Evolutionary conservation across 2,888 invertebrate species (phyloP).

Genomic region (Rutpela maculata): DNA sequence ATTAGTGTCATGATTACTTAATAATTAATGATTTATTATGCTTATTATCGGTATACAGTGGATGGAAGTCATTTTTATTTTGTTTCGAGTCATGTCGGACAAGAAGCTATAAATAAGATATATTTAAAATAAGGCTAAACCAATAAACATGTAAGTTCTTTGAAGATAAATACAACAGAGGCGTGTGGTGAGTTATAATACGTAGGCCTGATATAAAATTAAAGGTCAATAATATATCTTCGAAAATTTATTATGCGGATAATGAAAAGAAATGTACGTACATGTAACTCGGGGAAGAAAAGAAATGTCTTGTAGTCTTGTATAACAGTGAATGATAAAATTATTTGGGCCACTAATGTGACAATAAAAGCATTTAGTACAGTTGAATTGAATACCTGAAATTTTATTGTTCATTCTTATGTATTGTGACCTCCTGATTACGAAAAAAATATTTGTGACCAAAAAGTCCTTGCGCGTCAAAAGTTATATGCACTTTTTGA

Average conservation of each 20-base stretch:
- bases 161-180: conserved; percentile 37
- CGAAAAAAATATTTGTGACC: no score
- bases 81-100: conserved; percentile 44
- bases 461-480: no score
- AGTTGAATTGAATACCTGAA: no score
- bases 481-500: no score
- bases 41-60: conserved; percentile 19
- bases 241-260: background rate
- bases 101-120: conserved; percentile 53
- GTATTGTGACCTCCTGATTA: no score
- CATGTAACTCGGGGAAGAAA: background rate
- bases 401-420: no score
- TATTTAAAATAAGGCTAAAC: conserved; percentile 54
- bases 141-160: conserved; percentile 56
- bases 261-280: conserved; percentile 3
- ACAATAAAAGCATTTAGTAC: no score
- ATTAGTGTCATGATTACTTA: conserved; percentile 34
- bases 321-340: background rate
- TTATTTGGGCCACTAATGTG: background rate
- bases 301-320: background rate
- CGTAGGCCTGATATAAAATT: conserved; percentile 2
- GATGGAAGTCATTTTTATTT: conserved; percentile 49
- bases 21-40: conserved; percentile 30
- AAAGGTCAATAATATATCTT: conserved; percentile 4
- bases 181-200: conserved; percentile 19